These are phyloP conservation scores for Megalops cyprinoides DNA, from an alignment of 2,797 vertebrate species.

Conservation along the genomic window DNA sequence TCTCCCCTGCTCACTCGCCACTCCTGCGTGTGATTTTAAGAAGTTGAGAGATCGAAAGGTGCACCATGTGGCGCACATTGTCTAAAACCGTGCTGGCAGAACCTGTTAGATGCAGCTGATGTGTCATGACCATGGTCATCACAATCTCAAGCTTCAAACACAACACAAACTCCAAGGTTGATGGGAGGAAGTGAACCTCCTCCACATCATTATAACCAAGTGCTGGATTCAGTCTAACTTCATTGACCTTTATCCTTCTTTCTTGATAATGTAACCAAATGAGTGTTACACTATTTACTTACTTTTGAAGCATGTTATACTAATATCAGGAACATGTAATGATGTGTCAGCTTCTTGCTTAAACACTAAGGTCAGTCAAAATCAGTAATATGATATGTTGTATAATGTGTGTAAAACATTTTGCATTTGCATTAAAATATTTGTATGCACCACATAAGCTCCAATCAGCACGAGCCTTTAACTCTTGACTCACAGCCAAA, in stretches of 20 bases:
- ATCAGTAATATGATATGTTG: too few relatives aligned
- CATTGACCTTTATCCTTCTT: not conserved
- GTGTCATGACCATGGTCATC: too few relatives aligned
- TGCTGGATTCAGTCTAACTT: not conserved
- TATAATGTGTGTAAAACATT: too few relatives aligned
- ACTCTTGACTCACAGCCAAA: too few relatives aligned
- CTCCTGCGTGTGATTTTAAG: too few relatives aligned
- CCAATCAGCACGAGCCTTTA: too few relatives aligned
- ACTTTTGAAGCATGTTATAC: not conserved
- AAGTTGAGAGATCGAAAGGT: not conserved
- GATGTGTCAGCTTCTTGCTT: not conserved
- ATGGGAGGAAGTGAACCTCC: not conserved
- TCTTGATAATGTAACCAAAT: not conserved
- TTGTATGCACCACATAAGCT: too few relatives aligned
- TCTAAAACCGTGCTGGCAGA: not conserved
- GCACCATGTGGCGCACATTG: not conserved
- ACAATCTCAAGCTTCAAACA: not conserved
- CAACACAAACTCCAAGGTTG: not conserved
- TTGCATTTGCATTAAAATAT: too few relatives aligned
- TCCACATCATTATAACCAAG: not conserved
- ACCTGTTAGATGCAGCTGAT: not conserved
- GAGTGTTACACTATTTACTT: not conserved
- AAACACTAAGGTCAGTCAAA: too few relatives aligned
- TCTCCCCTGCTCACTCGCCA: slow-evolving; percentile 33
- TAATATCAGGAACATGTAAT: not conserved